Conservation (phyloP, 2,888 invertebrate species). For the Spisula subtruncata region DNA sequence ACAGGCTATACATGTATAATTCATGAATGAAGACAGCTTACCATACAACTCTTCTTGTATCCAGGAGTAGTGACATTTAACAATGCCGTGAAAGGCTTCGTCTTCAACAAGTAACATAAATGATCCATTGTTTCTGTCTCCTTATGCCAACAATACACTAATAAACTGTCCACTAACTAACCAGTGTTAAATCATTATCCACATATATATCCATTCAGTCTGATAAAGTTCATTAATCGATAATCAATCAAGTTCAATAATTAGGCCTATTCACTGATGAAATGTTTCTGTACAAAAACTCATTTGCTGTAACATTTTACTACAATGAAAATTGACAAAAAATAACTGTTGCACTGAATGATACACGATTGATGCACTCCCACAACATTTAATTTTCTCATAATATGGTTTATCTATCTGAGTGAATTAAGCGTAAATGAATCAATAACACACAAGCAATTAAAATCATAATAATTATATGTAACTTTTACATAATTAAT, state of each 20-base stretch:
- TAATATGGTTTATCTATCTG: not conserved
- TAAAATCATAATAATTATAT: not conserved
- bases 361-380: not conserved
- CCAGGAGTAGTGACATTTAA: constrained; percentile 51
- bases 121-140: constrained; percentile 67
- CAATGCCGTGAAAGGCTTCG: constrained; percentile 71
- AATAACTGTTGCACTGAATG: not conserved
- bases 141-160: not conserved
- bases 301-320: not conserved
- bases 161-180: not conserved
- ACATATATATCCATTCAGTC: not conserved
- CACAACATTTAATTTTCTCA: not conserved
- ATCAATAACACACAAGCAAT: not conserved
- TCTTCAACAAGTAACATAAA: constrained; percentile 74
- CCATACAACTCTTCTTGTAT: constrained; percentile 56
- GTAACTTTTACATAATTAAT: not conserved
- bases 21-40: constrained; percentile 41
- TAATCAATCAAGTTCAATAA: not conserved
- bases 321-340: constrained; percentile 2
- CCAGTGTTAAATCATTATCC: not conserved
- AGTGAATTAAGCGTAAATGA: not conserved
- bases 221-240: not conserved
- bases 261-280: not conserved
- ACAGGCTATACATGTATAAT: not conserved
- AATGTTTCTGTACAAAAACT: constrained; percentile 1